Evolutionary conservation across 2,797 vertebrate genomes (phyloP).

Genomic region (Bovichtus diacanthus): DNA sequence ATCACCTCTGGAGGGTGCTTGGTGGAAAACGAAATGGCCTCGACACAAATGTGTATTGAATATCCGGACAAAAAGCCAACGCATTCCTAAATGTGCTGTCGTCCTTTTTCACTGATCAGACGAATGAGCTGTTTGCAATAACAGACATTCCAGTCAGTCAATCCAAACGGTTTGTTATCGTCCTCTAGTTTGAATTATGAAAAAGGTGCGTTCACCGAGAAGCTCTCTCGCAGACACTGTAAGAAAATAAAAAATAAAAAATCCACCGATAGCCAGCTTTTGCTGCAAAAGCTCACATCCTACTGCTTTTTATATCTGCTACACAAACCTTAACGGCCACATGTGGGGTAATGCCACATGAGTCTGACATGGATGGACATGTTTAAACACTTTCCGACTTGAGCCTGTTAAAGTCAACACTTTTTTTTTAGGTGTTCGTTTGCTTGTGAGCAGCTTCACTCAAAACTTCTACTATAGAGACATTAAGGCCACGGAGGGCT

Average conservation of each 20-base stretch:
- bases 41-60: not conserved
- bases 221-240: not conserved
- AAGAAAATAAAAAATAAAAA: not conserved
- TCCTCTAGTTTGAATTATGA: not conserved
- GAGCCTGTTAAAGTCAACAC: not conserved
- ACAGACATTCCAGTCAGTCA: not conserved
- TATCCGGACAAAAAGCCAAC: not conserved
- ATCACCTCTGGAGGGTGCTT: slow-evolving; percentile 18
- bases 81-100: not conserved
- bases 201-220: not conserved
- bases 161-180: not conserved
- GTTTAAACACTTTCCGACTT: not conserved
- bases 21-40: slow-evolving; percentile 15
- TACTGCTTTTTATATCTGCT: too few relatives aligned
- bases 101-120: not conserved
- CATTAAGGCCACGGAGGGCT: not conserved
- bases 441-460: not conserved
- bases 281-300: not conserved
- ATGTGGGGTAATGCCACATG: not conserved
- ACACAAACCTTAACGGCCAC: not conserved
- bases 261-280: not conserved
- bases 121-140: not conserved
- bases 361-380: not conserved
- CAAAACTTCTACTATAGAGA: not conserved
- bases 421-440: not conserved